Evolutionary conservation across 2,888 invertebrate genomes (phyloP), one percentile per base, ranked within the genome.

Genomic region (Griposia aprilina): DNA sequence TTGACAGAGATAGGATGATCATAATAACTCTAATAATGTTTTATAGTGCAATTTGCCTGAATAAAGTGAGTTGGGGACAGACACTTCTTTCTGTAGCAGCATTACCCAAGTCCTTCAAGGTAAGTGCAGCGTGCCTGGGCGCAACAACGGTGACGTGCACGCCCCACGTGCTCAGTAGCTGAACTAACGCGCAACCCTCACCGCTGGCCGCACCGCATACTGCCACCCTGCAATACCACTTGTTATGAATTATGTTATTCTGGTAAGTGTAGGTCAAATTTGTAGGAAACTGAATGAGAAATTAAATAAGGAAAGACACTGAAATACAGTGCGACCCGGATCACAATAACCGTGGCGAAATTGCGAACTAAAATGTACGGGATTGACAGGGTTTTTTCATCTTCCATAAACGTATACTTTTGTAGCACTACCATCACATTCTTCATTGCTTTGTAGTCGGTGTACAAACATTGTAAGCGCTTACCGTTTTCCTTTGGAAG

Each of bases 201-300:
- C 95, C 95, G 75, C 94, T 93, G 2, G 93, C 91, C 26, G 96
- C 97, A 20, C 97, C 96, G 76, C 93, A 93, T 0, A 97, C 88
- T 45, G 94, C 93, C 82, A 97, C 94, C 0, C 97, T 97, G 84
- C 5, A 36, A 74, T 55, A 75, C n/a, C 48, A 68, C 71, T 72
- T 23, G 15, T n/a, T 69, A 30, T 20, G 0, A 11, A n/a, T 68
- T 67, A 77, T 86, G 65, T 15, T 52, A 59, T 15, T 66, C 73
- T 83, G 66, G 78, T 83, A 76, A 23, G n/a, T 23, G 23, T 82
- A 82, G 15, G 17, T 75, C 76, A 74, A 36, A 7, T 63, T 50
- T 30, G 26, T 20, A 67, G 48, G 26, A 20, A 7, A 66, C 11
- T 17, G 4, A 30, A 30, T 11, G 15, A 50, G 17, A 10, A 17